Base-by-base conservation (phyloP, 2,888 invertebrate species). In the Nomada goodeniana region DNA sequence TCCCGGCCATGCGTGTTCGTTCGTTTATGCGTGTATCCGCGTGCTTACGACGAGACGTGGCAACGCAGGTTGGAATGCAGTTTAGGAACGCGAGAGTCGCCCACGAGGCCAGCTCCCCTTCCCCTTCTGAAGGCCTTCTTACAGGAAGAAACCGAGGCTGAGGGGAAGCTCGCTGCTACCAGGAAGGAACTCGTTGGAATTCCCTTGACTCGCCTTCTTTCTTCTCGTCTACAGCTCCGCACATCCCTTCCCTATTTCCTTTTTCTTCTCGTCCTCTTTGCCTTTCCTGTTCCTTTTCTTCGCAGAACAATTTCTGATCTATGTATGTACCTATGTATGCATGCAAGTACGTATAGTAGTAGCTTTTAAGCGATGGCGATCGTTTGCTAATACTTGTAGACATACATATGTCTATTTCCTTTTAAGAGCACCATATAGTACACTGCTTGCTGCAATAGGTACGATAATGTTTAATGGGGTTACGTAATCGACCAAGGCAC, bases 41-140 rank as follows among this genome's bases (percentile, higher is more conserved):
- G 70, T 77, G 78, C 85, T 81, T 78, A 82, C 82, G 82, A 80
- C 76, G 88, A 90, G 89, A 91, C 90, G 89, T 91, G 91, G 91
- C 91, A 91, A 90, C 91, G 89, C 87, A 86, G 85, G 86, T 85
- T 89, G 89, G 91, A 91, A 91, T 91, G 91, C 89, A 87, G 90
- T 90, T 88, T 89, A 88, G 90, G 89, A 89, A 89, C 88, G 88
- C 86, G 81, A 82, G 89, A 84, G 86, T 85, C 88, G 88, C 87
- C 86, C 85, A 86, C 89, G 87, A 84, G 85, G 83, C 82, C 73
- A 82, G 65, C 69, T 74, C 76, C 77, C 71, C 79, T 65, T 59
- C 77, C 74, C 75, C 86, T 80, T 75, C 67, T 42, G 70, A 74
- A 75, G 74, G 79, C 61, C 84, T 80, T 67, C 75, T 85, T 85